Evolutionary conservation across 2,888 invertebrate genomes (phyloP).

Genomic region (Eueremaeus valkanovi): DNA sequence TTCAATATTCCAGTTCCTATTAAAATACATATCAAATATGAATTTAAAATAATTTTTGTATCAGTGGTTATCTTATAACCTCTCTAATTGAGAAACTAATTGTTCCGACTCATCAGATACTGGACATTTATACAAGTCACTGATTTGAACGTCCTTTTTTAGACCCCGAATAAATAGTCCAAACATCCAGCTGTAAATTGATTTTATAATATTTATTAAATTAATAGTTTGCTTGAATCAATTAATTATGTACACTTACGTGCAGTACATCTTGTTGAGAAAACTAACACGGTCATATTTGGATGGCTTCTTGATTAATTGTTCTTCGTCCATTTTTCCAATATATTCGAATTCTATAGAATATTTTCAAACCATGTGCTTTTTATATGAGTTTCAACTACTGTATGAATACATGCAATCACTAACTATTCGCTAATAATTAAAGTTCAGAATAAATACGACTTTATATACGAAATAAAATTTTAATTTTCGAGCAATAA

Average conservation of each 20-base stretch:
- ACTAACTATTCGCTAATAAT: no score
- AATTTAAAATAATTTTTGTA: neutral
- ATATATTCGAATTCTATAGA: neutral
- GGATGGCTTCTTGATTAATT: neutral
- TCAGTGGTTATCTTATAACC: constrained; percentile 51
- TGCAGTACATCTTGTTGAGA: neutral
- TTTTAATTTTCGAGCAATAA: no score
- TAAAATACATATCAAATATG: neutral
- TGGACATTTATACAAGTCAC: constrained; percentile 69
- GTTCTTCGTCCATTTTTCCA: neutral
- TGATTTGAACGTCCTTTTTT: constrained; percentile 65
- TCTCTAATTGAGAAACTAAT: constrained; percentile 66
- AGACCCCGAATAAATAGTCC: constrained; percentile 71
- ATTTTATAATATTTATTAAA: neutral
- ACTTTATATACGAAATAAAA: no score
- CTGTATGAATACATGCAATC: no score
- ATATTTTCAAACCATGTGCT: no score
- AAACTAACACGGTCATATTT: neutral
- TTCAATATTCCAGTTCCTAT: constrained; percentile 46
- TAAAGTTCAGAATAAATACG: no score
- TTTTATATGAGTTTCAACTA: no score
- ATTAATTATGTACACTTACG: neutral
- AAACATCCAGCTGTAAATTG: constrained; percentile 67
- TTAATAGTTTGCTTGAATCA: neutral
- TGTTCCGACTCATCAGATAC: constrained; percentile 64